phyloP scores from a whole-genome alignment of 2,113 vertebrate genomes.

The Chiloscyllium plagiosum region DNA sequence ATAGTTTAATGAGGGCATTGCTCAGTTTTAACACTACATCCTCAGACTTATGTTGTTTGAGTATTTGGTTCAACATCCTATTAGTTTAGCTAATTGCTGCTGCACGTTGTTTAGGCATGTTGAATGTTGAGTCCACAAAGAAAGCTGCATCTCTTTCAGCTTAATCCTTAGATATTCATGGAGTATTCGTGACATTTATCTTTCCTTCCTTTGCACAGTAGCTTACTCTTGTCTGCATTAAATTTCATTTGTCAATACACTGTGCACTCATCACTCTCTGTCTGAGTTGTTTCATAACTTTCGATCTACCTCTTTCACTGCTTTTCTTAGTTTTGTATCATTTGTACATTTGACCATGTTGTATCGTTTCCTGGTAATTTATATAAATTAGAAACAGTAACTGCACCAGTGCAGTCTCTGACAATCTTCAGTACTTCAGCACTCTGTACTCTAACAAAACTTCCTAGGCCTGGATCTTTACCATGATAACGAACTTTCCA shows the following conservation, averaged over 20 bases:
- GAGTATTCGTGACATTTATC: conserved; percentile 2
- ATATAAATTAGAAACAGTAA: neutral
- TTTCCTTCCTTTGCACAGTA: neutral
- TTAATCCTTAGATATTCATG: conserved; percentile 22
- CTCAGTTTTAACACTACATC: neutral
- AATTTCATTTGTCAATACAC: neutral
- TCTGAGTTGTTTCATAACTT: neutral
- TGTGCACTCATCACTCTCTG: neutral
- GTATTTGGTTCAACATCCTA: neutral
- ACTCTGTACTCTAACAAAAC: neutral
- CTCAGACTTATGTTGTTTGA: neutral
- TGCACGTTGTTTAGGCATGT: neutral
- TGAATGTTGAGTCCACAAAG: neutral
- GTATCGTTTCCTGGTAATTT: neutral
- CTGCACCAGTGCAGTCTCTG: neutral
- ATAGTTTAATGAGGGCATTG: neutral
- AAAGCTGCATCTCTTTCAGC: neutral
- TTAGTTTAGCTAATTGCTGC: neutral
- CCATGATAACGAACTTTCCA: too few relatives aligned
- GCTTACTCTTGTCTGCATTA: neutral
- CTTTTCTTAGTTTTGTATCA: neutral
- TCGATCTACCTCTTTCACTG: neutral
- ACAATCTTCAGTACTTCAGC: neutral
- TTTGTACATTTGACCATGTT: neutral
- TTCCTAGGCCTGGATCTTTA: neutral